These are phyloP conservation scores for Agraylea sexmaculata DNA, from an alignment of 1,140 invertebrate genomes.

Conservation along the genomic window DNA sequence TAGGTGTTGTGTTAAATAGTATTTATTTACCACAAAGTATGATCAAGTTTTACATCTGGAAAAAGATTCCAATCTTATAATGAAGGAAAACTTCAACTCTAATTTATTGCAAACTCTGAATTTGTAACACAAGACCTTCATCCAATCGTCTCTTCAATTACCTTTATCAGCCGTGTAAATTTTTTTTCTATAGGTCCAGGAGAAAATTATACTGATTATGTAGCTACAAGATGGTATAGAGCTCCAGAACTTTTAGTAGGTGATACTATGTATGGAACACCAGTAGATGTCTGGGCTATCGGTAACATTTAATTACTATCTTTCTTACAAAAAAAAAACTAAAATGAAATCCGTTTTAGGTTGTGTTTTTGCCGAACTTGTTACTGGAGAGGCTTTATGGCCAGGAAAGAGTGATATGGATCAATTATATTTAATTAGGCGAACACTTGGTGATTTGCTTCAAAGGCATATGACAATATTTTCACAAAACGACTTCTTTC, in stretches of 20 bases:
- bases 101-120: no score
- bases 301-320: conserved; percentile 32
- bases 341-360: conserved; percentile 48
- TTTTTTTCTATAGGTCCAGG: conserved; percentile 54
- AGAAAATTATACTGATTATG: conserved; percentile 98
- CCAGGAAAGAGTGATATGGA: conserved; percentile 97
- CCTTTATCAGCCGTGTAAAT: no score
- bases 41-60: no score
- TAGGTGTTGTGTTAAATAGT: no score
- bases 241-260: conserved; percentile 94
- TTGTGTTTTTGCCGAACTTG: conserved; percentile 91
- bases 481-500: conserved; percentile 86
- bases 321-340: conserved; percentile 4
- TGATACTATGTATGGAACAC: conserved; percentile 92
- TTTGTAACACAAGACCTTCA: no score
- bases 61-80: no score
- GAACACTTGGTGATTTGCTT: conserved; percentile 81
- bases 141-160: no score
- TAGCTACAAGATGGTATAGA: conserved; percentile 97
- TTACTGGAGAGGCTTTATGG: conserved; percentile 93
- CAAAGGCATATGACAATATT: conserved; percentile 92
- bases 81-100: no score
- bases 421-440: conserved; percentile 90
- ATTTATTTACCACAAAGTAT: no score
- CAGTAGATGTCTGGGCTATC: conserved; percentile 96